Evolutionary conservation across 2,888 invertebrate species (phyloP).

Genomic region (Agrochola circellaris): DNA sequence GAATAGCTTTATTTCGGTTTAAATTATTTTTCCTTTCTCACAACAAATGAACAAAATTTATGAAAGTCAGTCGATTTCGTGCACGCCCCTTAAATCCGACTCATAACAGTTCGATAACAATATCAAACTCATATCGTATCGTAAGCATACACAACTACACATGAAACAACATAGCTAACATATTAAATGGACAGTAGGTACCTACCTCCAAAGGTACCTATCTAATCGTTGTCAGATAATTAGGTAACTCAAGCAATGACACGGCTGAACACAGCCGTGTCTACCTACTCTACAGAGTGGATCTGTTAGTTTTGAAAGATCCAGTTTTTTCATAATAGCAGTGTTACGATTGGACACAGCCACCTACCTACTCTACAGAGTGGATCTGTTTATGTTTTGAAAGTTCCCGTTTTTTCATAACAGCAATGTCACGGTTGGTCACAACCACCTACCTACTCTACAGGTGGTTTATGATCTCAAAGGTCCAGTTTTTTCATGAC

Average conservation of each 20-base stretch:
- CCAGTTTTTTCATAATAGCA: too few relatives aligned
- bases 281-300: neutral
- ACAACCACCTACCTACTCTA: neutral
- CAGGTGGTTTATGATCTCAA: neutral
- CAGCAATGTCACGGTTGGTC: neutral
- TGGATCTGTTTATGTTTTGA: too few relatives aligned
- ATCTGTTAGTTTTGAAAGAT: too few relatives aligned
- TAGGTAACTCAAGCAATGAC: neutral
- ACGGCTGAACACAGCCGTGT: neutral
- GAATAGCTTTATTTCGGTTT: too few relatives aligned
- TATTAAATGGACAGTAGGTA: neutral
- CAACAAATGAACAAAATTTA: too few relatives aligned
- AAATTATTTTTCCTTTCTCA: too few relatives aligned
- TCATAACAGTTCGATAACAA: neutral
- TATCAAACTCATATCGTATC: neutral
- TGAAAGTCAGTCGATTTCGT: too few relatives aligned
- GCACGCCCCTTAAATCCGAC: neutral
- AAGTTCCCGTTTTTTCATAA: too few relatives aligned
- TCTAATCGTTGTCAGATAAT: neutral
- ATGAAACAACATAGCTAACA: neutral
- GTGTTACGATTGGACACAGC: too few relatives aligned
- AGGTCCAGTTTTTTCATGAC: neutral
- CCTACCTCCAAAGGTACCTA: neutral
- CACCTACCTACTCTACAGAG: too few relatives aligned
- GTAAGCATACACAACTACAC: neutral